A percentile compares a stretch with the other conserved stretches of the same genome.
Conservation (phyloP, 2,797 vertebrate species). For the Hipposideros larvatus region DNA sequence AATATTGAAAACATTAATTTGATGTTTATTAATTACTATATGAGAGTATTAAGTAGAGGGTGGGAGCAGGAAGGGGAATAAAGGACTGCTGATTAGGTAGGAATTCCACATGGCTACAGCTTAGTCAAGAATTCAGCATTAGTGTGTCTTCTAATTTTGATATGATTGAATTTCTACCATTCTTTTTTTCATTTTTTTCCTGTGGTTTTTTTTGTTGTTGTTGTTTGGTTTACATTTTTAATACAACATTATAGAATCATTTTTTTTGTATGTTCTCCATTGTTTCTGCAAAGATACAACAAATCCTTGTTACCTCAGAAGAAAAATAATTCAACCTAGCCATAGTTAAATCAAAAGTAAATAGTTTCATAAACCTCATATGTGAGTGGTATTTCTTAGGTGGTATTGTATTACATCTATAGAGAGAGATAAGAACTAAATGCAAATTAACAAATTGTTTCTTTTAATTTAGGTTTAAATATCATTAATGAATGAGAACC, state of each 20-base stretch:
- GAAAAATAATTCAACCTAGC: background rate
- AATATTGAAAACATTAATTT: background rate
- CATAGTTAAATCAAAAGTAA: constrained; percentile 8
- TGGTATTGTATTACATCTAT: background rate
- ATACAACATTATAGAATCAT: background rate
- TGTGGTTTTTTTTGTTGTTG: background rate
- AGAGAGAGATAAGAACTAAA: background rate
- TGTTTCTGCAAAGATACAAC: background rate
- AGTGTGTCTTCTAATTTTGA: background rate
- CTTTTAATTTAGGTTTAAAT: constrained; percentile 14
- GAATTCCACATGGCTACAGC: background rate
- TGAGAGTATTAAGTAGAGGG: background rate
- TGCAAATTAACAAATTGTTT: background rate
- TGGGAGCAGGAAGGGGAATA: background rate
- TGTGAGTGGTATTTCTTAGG: background rate
- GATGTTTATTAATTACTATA: background rate
- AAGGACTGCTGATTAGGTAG: background rate
- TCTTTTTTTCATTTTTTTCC: background rate
- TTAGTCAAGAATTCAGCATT: background rate
- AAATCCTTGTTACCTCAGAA: background rate
- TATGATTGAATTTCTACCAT: background rate
- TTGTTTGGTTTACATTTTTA: background rate
- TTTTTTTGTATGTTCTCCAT: background rate
- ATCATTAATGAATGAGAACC: background rate
- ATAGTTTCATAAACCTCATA: background rate